Base-by-base conservation (phyloP, 2,797 vertebrate species). In the Spinibarbus caldwelli region DNA sequence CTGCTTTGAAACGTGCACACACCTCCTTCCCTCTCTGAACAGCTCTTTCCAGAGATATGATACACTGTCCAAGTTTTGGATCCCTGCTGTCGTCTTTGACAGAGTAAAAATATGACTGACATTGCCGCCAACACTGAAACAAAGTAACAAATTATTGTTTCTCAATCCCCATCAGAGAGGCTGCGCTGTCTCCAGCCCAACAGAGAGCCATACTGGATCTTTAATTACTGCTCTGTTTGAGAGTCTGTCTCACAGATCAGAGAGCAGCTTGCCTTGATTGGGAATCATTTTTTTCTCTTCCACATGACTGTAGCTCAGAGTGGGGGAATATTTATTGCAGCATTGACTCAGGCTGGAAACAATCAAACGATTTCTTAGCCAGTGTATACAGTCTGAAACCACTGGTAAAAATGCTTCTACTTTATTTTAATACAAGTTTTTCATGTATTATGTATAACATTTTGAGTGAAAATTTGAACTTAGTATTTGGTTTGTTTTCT, bases 201-300 rank as follows among this genome's bases (percentile, higher is more conserved):
- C 83, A 90, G 88, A 52, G 86, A 87, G 68, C 84, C 31, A 68
- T 68, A 77, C 45, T 64, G 62, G 86, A 77, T 80, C 47, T 88
- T 86, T 92, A 91, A 92, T 91, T 91, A 90, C 87, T 78, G 54
- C 81, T 90, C 80, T 83, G 83, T 82, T 87, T 91, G 89, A 83
- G 70, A 70, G 86, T 71, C 86, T 86, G 78, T 81, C 49, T 59
- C 54, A 73, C 29, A 66, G 54, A 66, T 66, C 43, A 49, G 41
- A 77, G 59, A 29, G 23, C 6, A 12, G 15, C 45, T 67, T 66
- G 72, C 45, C 29, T 29, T 52, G 59, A 83, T 83, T 83, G 23
- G n/a, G 62, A 77, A 29, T 76, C 36, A 10, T 41, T 52, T 38
- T 78, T 84, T 57, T 45, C 5, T 45, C 72, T 43, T 84, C 26